phyloP scores from a whole-genome alignment of 2,113 vertebrate genomes.

The Ranitomeya imitator region DNA sequence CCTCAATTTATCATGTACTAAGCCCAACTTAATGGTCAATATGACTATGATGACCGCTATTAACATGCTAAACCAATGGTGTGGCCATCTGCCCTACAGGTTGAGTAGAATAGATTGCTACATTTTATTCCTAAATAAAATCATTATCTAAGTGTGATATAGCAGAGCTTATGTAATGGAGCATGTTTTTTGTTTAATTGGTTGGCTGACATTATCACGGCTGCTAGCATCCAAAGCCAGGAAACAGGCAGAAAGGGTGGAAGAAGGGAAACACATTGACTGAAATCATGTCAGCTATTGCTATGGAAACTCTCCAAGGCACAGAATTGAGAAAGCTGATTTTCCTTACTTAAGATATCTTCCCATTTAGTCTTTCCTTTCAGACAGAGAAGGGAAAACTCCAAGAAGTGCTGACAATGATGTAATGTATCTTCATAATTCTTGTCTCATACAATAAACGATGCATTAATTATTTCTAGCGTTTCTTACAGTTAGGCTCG shows the following conservation, averaged over 20 bases:
- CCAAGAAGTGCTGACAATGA: background rate
- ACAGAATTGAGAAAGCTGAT: slow-evolving; percentile 31
- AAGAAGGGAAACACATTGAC: slow-evolving; percentile 42
- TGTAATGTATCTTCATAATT: background rate
- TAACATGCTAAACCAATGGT: too few relatives aligned
- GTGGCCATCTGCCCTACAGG: too few relatives aligned
- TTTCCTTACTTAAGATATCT: slow-evolving; percentile 42
- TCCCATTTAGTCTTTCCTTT: slow-evolving; percentile 10
- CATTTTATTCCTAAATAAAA: background rate
- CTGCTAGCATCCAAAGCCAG: slow-evolving; percentile 13
- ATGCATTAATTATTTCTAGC: background rate
- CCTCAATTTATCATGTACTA: too few relatives aligned
- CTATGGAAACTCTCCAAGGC: slow-evolving; percentile 45
- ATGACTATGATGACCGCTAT: too few relatives aligned
- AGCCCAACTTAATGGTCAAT: too few relatives aligned
- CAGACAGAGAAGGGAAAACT: slow-evolving; percentile 19
- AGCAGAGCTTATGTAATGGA: slow-evolving; percentile 22
- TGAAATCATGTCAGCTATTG: slow-evolving; percentile 45
- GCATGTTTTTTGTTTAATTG: slow-evolving; percentile 27
- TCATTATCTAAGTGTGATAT: background rate
- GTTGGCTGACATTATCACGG: slow-evolving; percentile 1
- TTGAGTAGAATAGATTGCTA: too few relatives aligned
- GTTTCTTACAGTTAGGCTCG: background rate
- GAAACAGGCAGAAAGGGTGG: slow-evolving; percentile 34
- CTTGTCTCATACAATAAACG: background rate